Conservation (phyloP, 2,113 vertebrate species). For the Corythornis vintsioides region DNA sequence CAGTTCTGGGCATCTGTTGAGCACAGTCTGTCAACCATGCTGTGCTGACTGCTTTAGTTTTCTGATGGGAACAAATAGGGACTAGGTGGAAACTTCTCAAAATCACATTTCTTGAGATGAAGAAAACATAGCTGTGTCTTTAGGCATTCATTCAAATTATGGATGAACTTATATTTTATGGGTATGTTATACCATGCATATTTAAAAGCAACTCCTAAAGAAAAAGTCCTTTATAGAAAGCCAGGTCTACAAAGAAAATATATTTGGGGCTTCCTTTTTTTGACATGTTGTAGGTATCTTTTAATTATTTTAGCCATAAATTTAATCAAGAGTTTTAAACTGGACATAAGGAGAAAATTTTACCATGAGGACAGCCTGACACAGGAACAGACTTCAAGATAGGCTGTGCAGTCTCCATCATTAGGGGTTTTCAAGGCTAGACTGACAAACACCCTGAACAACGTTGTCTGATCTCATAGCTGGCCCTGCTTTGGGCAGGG, state of each 20-base stretch:
- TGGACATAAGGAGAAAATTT: not conserved
- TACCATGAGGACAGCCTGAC: not conserved
- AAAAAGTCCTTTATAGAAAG: not conserved
- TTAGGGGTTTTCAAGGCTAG: not conserved
- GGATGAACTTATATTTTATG: not conserved
- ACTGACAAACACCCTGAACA: not conserved
- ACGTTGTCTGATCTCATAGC: not conserved
- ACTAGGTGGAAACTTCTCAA: not conserved
- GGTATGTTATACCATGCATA: not conserved
- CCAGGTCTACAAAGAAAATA: not conserved
- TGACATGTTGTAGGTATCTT: not conserved
- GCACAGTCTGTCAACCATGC: not conserved
- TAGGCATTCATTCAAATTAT: not conserved
- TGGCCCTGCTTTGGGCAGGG: not conserved
- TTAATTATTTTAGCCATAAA: not conserved
- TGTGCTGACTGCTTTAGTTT: not conserved
- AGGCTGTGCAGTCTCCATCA: not conserved
- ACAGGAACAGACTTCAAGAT: not conserved
- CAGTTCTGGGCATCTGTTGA: constrained; percentile 23
- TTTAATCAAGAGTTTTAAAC: not conserved
- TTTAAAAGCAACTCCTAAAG: not conserved
- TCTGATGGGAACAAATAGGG: not conserved
- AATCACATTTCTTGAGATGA: not conserved
- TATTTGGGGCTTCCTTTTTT: not conserved
- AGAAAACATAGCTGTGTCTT: not conserved